Conservation (phyloP, 2,113 vertebrate species). For the Zeus faber region DNA sequence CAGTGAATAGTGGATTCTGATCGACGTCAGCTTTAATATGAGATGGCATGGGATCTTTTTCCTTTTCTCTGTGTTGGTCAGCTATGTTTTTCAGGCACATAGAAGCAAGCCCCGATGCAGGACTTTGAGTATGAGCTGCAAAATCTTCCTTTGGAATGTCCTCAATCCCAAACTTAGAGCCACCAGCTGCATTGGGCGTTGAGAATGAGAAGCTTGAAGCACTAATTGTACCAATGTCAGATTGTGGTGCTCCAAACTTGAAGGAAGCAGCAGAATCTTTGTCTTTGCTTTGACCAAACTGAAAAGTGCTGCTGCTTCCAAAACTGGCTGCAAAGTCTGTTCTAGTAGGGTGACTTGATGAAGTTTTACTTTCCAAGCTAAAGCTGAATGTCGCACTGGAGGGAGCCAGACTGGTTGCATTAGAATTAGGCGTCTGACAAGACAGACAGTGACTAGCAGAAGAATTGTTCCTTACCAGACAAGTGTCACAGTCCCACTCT, state of each 20-base stretch:
- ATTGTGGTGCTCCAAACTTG: slow-evolving; percentile 60
- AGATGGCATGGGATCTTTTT: slow-evolving; percentile 31
- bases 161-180: slow-evolving; percentile 89
- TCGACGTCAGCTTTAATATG: slow-evolving; percentile 28
- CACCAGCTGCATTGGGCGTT: slow-evolving; percentile 63
- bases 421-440: slow-evolving; percentile 77
- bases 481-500: slow-evolving; percentile 83
- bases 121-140: slow-evolving; percentile 35
- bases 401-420: slow-evolving; percentile 43
- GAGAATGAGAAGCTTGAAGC: slow-evolving; percentile 83
- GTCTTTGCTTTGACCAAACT: slow-evolving; percentile 81
- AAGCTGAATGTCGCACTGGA: slow-evolving; percentile 69
- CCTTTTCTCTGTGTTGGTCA: slow-evolving; percentile 79
- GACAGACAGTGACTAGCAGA: slow-evolving; percentile 71
- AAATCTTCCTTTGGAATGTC: slow-evolving; percentile 66
- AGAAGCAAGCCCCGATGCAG: slow-evolving; percentile 60
- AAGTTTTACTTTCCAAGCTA: slow-evolving; percentile 65
- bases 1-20: slow-evolving; percentile 77
- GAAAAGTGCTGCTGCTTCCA: slow-evolving; percentile 68
- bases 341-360: slow-evolving; percentile 63
- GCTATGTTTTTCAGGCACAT: slow-evolving; percentile 70
- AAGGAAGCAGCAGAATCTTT: slow-evolving; percentile 69
- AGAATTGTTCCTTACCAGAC: slow-evolving; percentile 76
- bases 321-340: slow-evolving; percentile 79
- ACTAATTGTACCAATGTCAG: slow-evolving; percentile 66